Conservation (phyloP, 92 coral and sea anemone genomes). For the Phymanthus crucifer region DNA sequence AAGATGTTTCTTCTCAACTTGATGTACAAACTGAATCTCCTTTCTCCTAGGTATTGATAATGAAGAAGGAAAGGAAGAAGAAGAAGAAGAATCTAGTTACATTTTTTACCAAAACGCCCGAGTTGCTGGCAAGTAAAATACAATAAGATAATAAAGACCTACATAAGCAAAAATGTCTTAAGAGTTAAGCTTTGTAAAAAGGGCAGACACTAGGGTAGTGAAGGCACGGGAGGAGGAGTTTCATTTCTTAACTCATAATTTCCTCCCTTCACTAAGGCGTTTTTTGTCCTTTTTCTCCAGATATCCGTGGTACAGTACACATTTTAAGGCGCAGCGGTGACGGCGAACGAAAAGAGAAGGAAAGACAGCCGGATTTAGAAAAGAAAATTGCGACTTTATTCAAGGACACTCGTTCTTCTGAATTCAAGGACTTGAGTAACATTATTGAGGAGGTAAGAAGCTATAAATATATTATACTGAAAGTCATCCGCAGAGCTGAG, state of each 20-base stretch:
- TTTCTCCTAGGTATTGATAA: neutral
- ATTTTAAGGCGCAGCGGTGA: neutral
- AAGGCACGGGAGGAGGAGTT: no score
- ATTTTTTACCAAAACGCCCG: neutral
- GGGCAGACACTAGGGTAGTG: no score
- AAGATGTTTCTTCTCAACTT: neutral
- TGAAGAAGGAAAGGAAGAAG: neutral
- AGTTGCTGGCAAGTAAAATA: neutral
- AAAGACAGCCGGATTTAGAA: conserved; percentile 7
- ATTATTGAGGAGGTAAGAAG: conserved; percentile 1
- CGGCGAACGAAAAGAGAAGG: neutral
- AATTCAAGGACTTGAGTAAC: neutral
- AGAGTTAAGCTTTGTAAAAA: no score
- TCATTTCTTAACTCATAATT: neutral
- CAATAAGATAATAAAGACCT: no score
- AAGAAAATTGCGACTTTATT: conserved; percentile 6
- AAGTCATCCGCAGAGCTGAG: no score
- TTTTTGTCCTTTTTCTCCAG: neutral
- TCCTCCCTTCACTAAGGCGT: no score
- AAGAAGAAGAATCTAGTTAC: neutral
- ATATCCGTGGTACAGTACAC: neutral
- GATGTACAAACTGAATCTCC: no score
- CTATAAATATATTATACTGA: no score
- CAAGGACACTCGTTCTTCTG: neutral
- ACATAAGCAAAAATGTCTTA: no score